These are phyloP conservation scores for Petaurus breviceps DNA, from an alignment of 2,113 vertebrate species.

Conservation along the genomic window DNA sequence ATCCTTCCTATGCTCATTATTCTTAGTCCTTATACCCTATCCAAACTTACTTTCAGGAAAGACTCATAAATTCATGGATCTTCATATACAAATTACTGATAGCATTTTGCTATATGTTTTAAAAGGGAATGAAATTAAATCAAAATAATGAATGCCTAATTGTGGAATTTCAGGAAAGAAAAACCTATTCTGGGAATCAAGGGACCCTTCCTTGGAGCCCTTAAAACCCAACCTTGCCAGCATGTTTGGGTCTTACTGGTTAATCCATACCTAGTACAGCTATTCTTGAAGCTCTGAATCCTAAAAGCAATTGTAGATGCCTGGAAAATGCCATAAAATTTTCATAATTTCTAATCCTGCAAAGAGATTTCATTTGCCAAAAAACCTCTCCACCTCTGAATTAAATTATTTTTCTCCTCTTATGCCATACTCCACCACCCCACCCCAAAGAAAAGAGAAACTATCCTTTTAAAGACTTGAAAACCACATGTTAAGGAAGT, in stretches of 20 bases:
- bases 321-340: background rate
- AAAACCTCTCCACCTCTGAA: background rate
- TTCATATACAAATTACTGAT: background rate
- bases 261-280: background rate
- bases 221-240: background rate
- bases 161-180: background rate
- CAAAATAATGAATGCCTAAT: background rate
- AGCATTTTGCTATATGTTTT: background rate
- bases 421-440: background rate
- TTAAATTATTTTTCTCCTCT: background rate
- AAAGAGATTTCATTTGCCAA: background rate
- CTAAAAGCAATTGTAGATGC: background rate
- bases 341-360: background rate
- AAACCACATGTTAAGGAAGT: conserved; percentile 36
- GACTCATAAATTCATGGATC: background rate
- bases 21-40: background rate
- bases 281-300: background rate
- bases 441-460: background rate
- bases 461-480: conserved; percentile 15
- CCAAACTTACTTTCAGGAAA: background rate
- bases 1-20: background rate
- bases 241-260: background rate
- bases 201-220: background rate
- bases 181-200: background rate
- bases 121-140: background rate